phyloP scores from a whole-genome alignment of 2,888 invertebrate species.

The Pterostichus madidus region DNA sequence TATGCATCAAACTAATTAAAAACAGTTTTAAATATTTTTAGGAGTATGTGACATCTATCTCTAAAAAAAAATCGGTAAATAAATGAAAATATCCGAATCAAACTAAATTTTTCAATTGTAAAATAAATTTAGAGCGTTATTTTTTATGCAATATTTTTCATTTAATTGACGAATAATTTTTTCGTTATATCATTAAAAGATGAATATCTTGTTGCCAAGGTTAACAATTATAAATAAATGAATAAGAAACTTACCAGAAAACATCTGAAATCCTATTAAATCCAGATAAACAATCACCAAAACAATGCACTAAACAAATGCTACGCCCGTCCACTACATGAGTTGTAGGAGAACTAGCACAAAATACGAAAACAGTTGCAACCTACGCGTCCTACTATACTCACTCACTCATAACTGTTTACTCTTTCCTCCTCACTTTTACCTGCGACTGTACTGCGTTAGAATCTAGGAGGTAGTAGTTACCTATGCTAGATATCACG shows the following conservation, averaged over 20 bases:
- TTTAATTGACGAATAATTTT: no score
- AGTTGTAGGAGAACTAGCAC: slow-evolving; percentile 1
- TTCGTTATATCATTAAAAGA: no score
- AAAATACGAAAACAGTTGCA: background rate
- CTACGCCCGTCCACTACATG: slow-evolving; percentile 18
- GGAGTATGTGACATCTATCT: no score
- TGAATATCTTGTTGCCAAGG: no score
- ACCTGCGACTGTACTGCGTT: slow-evolving; percentile 28
- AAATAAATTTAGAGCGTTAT: no score
- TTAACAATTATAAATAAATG: no score
- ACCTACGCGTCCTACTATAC: slow-evolving; percentile 34
- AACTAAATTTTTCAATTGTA: no score
- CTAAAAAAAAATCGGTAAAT: no score
- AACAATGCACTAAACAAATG: slow-evolving; percentile 16
- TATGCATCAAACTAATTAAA: no score
- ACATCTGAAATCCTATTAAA: background rate
- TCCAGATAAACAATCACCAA: slow-evolving; percentile 25
- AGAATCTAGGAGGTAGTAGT: slow-evolving; percentile 34
- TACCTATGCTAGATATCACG: background rate
- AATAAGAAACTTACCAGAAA: background rate
- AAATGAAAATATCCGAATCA: no score
- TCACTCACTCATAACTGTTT: background rate
- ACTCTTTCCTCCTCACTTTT: slow-evolving; percentile 19
- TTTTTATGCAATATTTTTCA: no score
- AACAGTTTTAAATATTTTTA: no score